Evolutionary conservation across 1,140 invertebrate genomes (phyloP), one percentile per base, ranked within the genome.

Genomic region (Tenebrio molitor): DNA sequence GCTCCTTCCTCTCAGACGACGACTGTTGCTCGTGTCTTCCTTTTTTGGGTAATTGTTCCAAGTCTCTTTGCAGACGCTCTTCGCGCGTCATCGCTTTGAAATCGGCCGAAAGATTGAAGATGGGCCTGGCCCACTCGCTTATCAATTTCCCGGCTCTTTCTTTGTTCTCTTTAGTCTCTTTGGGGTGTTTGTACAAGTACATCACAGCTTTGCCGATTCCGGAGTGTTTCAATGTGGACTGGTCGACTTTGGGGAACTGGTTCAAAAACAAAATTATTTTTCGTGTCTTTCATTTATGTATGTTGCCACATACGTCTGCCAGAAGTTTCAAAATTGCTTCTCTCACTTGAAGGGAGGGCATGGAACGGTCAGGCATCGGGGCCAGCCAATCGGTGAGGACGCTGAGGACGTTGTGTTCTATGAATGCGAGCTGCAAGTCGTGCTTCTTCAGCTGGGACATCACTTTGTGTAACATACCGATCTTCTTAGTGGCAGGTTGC

Each of bases 111-210:
- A 98, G 86, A 86, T 97, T 98, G 83, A 99, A 99, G 74, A 99
- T 98, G 2, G 97, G 97, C 21, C 97, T 84, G 0, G 96, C 95
- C 97, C 97, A 99, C 83, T 97, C 95, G 58, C 94, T 97, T 65
- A 99, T 99, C 58, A 99, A 88, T 80, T 93, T 92, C 16, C 94
- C 95, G 72, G 96, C 96, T 46, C 91, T 87, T 80, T 95, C 92
- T 82, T 93, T 93, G 85, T 99, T 99, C 58, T 92, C 89, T 84
- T 97, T 97, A 0, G 93, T 94, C 87, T 99, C 98, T 84, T 95
- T 96, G 0, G 98, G 97, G 86, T 99, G 97, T 83, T 99, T 99
- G 83, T 97, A 99, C 8, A 99, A 87, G 86, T 99, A 99, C 98
- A 99, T 99, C 0, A 99, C 95, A 73, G 98, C 98, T 84, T 99